Evolutionary conservation across 2,113 vertebrate genomes (phyloP), one percentile per base, ranked within the genome.

Genomic region (Cnemophilus loriae): DNA sequence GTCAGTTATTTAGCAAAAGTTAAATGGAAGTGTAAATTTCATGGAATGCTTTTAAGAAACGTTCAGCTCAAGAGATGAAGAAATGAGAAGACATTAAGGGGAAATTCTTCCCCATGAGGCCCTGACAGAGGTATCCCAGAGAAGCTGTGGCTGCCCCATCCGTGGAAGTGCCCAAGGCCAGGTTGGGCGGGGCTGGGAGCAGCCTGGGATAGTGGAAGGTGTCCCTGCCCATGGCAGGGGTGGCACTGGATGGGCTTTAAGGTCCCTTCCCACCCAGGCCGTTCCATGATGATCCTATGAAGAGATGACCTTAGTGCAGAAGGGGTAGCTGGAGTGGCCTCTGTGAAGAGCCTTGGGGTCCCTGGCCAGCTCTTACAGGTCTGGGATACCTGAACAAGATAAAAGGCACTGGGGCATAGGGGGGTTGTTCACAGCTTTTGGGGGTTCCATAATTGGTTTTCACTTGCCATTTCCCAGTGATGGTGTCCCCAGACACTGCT

Each of bases 291-390:
- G 65, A 56, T 8, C 14, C 75, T 35, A 1, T 35, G 50, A 32
- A 56, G 61, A 55, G 30, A 18, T 32, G 14, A 18, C 21, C 7
- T 33, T 53, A 21, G 7, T 49, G 26, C 56, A 70, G 56, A 41
- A 74, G 53, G 28, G 27, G 13, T 14, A 16, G 28, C 13, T 16
- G n/a, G 13, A 78, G 46, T 44, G 46, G 52, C 57, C 27, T 10
- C 14, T 68, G 37, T 20, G 52, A 69, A 47, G 42, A 77, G 55
- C 52, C 19, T 27, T 42, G 18, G 47, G 53, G 15, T 67, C 20
- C 35, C 5, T 33, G 42, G 21, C 27, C 20, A 18, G 0, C 17
- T 44, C 1, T 0, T 35, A 7, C 22, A 27, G 56, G 13, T 33
- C 13, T 90, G 65, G 80, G 47, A 14, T 56, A 41, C 37, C 61